A percentile compares a stretch with the other conserved stretches of the same genome.
phyloP scores from a whole-genome alignment of 2,113 vertebrate species.

The Scartelaos histophorus region DNA sequence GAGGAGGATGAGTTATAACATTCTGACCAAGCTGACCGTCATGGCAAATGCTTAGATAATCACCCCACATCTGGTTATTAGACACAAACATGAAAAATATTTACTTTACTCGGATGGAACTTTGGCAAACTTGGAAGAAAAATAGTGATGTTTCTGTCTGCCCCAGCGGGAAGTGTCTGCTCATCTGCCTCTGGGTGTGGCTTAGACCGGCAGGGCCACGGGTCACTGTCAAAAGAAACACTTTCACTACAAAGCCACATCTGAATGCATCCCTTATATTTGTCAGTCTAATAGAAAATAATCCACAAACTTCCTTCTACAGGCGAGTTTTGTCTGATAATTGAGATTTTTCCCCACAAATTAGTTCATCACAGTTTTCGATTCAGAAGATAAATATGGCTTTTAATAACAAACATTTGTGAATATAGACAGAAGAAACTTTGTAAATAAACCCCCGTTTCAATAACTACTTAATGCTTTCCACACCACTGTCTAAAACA shows the following conservation, averaged over 20 bases:
- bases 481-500: neutral
- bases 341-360: neutral
- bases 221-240: constrained; percentile 19
- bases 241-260: constrained; percentile 15
- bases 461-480: neutral
- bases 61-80: constrained; percentile 36
- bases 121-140: constrained; percentile 57
- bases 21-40: constrained; percentile 42
- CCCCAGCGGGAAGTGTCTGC: constrained; percentile 38
- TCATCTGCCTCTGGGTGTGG: constrained; percentile 50
- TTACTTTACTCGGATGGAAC: constrained; percentile 37
- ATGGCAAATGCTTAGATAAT: constrained; percentile 33
- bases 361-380: neutral
- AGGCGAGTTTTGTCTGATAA: neutral
- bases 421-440: no score
- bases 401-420: no score
- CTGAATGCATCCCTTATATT: neutral
- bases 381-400: neutral
- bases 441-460: no score
- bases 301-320: neutral
- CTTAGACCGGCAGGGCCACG: constrained; percentile 41
- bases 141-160: constrained; percentile 52
- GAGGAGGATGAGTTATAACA: constrained; percentile 43
- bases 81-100: constrained; percentile 51
- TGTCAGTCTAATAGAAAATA: neutral